Evolutionary conservation across 1,140 invertebrate species (phyloP).

Genomic region (Episyrphus balteatus): DNA sequence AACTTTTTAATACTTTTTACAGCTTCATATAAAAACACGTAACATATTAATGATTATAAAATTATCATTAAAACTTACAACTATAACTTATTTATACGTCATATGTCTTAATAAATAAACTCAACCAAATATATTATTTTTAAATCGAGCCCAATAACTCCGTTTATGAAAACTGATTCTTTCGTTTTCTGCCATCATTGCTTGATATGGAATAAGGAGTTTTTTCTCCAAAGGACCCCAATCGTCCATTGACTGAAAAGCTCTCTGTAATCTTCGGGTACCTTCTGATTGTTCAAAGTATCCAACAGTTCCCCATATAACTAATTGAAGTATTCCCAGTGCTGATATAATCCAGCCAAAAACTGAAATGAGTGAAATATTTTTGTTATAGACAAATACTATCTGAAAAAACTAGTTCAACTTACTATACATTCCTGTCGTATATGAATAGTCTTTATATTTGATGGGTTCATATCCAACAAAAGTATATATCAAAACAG

Average conservation of each 20-base stretch:
- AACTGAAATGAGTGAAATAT: not conserved
- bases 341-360: conserved; percentile 33
- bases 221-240: conserved; percentile 44
- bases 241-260: conserved; percentile 38
- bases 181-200: too few relatives aligned
- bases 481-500: conserved; percentile 49
- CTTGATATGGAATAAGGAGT: too few relatives aligned
- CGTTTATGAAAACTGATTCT: too few relatives aligned
- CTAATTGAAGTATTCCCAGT: conserved; percentile 31
- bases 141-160: too few relatives aligned
- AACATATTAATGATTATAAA: too few relatives aligned
- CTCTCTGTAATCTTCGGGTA: conserved; percentile 39
- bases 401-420: not conserved
- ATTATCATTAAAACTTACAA: too few relatives aligned
- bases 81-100: too few relatives aligned
- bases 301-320: conserved; percentile 22
- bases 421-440: conserved; percentile 16
- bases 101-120: too few relatives aligned
- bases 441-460: conserved; percentile 28
- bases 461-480: conserved; percentile 37
- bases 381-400: conserved; percentile 3
- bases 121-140: too few relatives aligned
- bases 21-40: too few relatives aligned
- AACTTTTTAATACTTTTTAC: too few relatives aligned
- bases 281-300: not conserved